phyloP scores from a whole-genome alignment of 2,113 vertebrate species.

The Microtus montanus region DNA sequence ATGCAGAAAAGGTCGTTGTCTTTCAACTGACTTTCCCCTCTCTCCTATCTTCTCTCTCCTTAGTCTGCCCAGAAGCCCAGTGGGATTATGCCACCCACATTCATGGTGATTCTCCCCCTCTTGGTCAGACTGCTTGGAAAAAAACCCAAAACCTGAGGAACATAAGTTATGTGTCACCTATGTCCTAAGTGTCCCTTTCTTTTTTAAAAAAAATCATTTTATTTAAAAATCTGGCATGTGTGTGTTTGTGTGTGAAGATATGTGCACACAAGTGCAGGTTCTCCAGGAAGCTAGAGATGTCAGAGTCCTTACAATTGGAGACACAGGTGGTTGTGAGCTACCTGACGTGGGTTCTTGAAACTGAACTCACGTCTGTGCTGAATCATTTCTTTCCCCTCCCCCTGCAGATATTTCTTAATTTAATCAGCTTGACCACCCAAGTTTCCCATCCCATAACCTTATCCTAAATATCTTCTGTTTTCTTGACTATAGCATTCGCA shows the following conservation, averaged over 20 bases:
- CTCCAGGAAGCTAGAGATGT: background rate
- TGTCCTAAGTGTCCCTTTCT: background rate
- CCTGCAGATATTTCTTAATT: background rate
- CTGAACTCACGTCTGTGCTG: background rate
- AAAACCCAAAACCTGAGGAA: background rate
- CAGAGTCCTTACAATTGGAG: background rate
- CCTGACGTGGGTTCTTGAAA: background rate
- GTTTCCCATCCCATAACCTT: too few relatives aligned
- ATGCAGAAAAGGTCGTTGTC: background rate
- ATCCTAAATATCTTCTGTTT: background rate
- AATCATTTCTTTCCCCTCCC: background rate
- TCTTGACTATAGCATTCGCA: background rate
- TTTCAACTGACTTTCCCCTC: background rate
- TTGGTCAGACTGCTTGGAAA: background rate
- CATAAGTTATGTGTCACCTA: background rate
- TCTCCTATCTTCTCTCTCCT: background rate
- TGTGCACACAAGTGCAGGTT: background rate
- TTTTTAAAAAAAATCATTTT: background rate
- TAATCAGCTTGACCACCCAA: background rate
- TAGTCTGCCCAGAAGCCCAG: background rate
- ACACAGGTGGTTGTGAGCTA: background rate
- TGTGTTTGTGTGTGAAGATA: background rate
- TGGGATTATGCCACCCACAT: background rate
- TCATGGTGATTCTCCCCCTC: background rate
- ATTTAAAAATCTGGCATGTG: background rate